Evolutionary conservation across 92 coral and sea anemone species (phyloP).

Genomic region (Porites cylindrica): DNA sequence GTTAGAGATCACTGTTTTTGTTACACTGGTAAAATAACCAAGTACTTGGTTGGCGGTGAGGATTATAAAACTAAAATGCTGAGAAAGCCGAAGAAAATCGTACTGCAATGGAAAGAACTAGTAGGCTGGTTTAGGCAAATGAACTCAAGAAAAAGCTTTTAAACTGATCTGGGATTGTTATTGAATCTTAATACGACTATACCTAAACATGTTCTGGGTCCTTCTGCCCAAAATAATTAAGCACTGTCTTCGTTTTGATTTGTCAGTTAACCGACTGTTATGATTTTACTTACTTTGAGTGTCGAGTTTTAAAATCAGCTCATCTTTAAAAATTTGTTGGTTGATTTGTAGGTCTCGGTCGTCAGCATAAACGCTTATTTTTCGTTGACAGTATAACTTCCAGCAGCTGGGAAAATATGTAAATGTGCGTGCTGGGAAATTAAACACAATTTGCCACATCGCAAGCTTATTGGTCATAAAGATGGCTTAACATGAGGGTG

Average conservation of each 20-base stretch:
- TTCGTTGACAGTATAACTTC: not conserved
- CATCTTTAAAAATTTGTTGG: not conserved
- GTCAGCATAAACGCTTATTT: not conserved
- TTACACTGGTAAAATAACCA: not conserved
- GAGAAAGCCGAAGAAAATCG: not conserved
- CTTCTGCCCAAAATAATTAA: not conserved
- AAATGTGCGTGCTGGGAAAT: slow-evolving; percentile 23
- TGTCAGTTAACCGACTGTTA: not conserved
- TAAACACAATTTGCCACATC: slow-evolving; percentile 23
- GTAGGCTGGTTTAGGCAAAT: not conserved
- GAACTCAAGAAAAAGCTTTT: not conserved
- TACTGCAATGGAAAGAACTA: no score
- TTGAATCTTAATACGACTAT: not conserved
- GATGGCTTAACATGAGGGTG: slow-evolving; percentile 22
- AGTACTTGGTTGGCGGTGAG: not conserved
- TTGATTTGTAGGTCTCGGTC: slow-evolving; percentile 3
- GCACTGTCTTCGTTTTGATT: not conserved
- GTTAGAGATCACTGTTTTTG: not conserved
- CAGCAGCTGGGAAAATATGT: slow-evolving; percentile 52
- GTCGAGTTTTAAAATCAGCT: not conserved
- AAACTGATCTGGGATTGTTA: not conserved
- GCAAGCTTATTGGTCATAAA: slow-evolving; percentile 32
- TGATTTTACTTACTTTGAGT: not conserved
- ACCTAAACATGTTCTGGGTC: not conserved
- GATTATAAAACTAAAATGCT: not conserved